Percentiles rank a stretch among this genome's conserved stretches.
Evolutionary conservation across 2,113 vertebrate species (phyloP).

Genomic region (Gallinago paraguaiae): DNA sequence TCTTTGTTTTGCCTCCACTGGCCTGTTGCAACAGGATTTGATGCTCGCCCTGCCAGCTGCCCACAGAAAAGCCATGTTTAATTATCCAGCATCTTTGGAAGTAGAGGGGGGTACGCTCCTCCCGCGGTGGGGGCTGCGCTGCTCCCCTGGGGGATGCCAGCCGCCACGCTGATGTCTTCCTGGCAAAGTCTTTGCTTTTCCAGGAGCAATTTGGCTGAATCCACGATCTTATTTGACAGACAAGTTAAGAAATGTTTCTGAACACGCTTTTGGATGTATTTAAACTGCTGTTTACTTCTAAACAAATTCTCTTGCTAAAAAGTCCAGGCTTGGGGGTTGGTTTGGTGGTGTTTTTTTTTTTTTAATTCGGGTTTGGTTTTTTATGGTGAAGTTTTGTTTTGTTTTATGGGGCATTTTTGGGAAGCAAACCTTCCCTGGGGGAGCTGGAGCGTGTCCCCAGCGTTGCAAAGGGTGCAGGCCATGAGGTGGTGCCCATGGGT

Average conservation of each 20-base stretch:
- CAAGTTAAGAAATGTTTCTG: background rate
- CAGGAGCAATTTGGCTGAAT: background rate
- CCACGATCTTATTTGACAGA: background rate
- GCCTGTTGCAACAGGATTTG: accelerated
- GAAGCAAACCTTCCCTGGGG: background rate
- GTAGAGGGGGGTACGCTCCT: background rate
- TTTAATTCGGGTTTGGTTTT: background rate
- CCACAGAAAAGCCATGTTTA: background rate
- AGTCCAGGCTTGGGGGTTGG: background rate
- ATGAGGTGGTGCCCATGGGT: accelerated
- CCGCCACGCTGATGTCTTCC: background rate
- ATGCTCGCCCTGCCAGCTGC: background rate
- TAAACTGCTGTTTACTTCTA: background rate
- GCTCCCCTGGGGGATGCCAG: background rate
- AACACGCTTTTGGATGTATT: background rate
- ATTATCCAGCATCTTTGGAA: background rate
- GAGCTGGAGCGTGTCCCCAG: background rate
- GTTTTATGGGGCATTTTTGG: background rate
- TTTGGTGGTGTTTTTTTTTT: background rate
- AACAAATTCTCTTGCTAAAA: background rate
- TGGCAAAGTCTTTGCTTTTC: background rate
- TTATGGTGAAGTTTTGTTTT: background rate
- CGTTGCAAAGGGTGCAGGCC: background rate
- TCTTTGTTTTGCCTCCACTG: background rate
- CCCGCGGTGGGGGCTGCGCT: accelerated